Conservation (phyloP, 2,113 vertebrate species). For the Oostethus manadensis region DNA sequence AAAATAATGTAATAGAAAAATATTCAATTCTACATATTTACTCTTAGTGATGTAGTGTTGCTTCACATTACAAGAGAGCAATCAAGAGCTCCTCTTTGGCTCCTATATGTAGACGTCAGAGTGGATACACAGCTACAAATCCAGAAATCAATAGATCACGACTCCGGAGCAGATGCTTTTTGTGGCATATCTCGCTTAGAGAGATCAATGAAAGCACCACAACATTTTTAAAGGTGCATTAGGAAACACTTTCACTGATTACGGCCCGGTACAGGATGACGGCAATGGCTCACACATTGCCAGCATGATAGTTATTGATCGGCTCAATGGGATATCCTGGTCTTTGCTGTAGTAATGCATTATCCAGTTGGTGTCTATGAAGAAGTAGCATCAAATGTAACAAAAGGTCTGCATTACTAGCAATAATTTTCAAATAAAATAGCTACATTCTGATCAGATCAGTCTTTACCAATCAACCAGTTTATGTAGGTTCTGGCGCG, state of each 20-base stretch:
- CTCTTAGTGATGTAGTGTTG: too few species aligned
- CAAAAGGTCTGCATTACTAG: neutral
- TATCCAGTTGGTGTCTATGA: constrained; percentile 2
- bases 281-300: constrained; percentile 6
- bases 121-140: constrained; percentile 5
- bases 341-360: neutral
- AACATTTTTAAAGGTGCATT: constrained; percentile 40
- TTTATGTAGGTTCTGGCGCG: neutral
- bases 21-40: too few species aligned
- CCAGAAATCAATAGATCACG: constrained; percentile 11
- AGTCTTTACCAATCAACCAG: too few species aligned
- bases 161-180: constrained; percentile 14
- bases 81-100: neutral
- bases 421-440: too few species aligned
- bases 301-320: constrained; percentile 21
- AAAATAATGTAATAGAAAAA: too few species aligned
- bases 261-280: neutral
- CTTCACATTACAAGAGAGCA: neutral
- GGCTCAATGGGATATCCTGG: neutral
- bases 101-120: neutral
- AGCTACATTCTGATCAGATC: too few species aligned
- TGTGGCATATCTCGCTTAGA: constrained; percentile 6
- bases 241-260: constrained; percentile 16
- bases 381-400: too few species aligned
- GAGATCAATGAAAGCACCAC: constrained; percentile 29